phyloP scores from a whole-genome alignment of 2,113 vertebrate species.

The Elephantulus edwardii region DNA sequence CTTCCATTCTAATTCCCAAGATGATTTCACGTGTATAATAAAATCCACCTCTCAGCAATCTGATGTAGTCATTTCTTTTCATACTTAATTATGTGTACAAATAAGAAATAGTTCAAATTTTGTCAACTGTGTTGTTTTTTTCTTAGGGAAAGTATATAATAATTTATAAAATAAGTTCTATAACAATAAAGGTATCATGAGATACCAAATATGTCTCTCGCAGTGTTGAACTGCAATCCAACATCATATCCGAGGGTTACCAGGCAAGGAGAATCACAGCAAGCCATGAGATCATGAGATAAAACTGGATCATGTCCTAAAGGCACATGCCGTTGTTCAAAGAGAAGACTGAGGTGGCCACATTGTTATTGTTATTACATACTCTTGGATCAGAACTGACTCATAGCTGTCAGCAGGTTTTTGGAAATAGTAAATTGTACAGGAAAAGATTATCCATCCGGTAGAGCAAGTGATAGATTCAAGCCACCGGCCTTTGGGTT shows the following conservation, averaged over 20 bases:
- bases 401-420: too few species aligned
- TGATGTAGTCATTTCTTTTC: background rate
- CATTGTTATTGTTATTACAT: background rate
- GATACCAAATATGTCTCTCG: background rate
- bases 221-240: background rate
- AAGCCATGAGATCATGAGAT: background rate
- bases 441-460: too few species aligned
- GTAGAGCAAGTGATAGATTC: too few species aligned
- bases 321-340: background rate
- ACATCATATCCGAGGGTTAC: background rate
- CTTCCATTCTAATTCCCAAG: background rate
- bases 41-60: background rate
- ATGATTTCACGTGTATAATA: background rate
- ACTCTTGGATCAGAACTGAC: too few species aligned
- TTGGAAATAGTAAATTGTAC: too few species aligned
- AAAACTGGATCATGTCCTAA: background rate
- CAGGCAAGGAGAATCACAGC: background rate
- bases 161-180: background rate
- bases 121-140: background rate
- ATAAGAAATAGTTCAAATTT: background rate
- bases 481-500: too few species aligned
- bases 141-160: background rate
- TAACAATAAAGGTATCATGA: background rate
- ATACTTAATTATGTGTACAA: background rate
- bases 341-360: background rate